Evolutionary conservation across 2,113 vertebrate species (phyloP).

Genomic region (Pica pica): DNA sequence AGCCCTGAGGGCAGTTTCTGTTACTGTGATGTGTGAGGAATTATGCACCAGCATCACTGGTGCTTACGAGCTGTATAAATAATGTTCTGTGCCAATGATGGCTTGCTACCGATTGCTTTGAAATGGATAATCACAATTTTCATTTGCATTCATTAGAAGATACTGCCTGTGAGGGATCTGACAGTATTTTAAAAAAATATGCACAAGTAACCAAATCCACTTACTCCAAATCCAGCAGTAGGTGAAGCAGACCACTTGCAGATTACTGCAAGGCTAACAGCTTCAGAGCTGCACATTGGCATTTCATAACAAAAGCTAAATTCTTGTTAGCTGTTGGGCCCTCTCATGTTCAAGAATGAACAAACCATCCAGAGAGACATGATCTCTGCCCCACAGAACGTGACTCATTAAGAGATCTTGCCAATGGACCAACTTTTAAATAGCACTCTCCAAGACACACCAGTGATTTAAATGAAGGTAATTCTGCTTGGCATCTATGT

Average conservation of each 20-base stretch:
- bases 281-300: neutral
- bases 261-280: neutral
- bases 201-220: neutral
- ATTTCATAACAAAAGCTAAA: neutral
- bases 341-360: neutral
- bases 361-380: neutral
- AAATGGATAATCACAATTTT: constrained; percentile 12
- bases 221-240: neutral
- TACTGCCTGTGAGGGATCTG: neutral
- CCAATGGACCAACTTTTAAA: neutral
- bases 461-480: neutral
- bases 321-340: neutral
- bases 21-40: neutral
- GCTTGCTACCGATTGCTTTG: neutral
- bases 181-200: neutral
- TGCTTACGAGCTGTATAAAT: neutral
- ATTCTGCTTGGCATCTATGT: neutral
- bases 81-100: neutral
- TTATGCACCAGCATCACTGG: neutral
- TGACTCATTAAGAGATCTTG: neutral
- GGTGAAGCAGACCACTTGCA: neutral
- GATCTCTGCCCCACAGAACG: neutral
- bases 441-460: neutral
- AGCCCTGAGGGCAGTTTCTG: neutral
- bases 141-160: constrained; percentile 22